Conservation (phyloP, 2,888 invertebrate species). For the Plagiodera versicolora region DNA sequence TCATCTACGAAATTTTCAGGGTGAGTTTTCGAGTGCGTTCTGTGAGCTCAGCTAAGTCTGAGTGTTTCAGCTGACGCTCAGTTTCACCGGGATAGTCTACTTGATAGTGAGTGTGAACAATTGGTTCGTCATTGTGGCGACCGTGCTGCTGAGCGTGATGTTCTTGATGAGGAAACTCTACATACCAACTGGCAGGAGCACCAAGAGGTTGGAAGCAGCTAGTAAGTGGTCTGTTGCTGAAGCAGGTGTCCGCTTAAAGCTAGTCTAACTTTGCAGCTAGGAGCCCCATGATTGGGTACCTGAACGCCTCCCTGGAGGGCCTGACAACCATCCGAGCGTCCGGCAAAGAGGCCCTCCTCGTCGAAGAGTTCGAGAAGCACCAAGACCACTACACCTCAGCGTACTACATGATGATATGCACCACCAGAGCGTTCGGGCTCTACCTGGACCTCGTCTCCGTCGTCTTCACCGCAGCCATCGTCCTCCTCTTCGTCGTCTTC, state of each 20-base stretch:
- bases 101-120: slow-evolving; percentile 65
- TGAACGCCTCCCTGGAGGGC: slow-evolving; percentile 52
- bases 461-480: slow-evolving; percentile 33
- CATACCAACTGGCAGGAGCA: slow-evolving; percentile 71
- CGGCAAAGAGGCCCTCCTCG: slow-evolving; percentile 42
- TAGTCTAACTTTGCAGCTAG: slow-evolving; percentile 41
- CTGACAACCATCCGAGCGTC: slow-evolving; percentile 49
- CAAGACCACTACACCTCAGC: slow-evolving; percentile 49
- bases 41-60: too few relatives aligned
- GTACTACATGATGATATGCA: slow-evolving; percentile 44
- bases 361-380: slow-evolving; percentile 48
- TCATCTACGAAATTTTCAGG: slow-evolving; percentile 36
- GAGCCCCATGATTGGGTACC: slow-evolving; percentile 50
- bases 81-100: slow-evolving; percentile 67
- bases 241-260: not conserved
- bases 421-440: slow-evolving; percentile 45
- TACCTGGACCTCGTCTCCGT: slow-evolving; percentile 43
- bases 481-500: slow-evolving; percentile 32
- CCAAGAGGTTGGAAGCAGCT: slow-evolving; percentile 73
- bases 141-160: slow-evolving; percentile 66
- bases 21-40: too few relatives aligned
- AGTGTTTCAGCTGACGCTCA: slow-evolving; percentile 56
- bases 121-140: slow-evolving; percentile 66
- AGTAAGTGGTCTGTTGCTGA: slow-evolving; percentile 55
- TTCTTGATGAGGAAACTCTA: slow-evolving; percentile 68